A percentile compares a stretch with the other conserved stretches of the same genome.
Conservation (phyloP, 92 coral and sea anemone species). For the Epizoanthus illoricatus region DNA sequence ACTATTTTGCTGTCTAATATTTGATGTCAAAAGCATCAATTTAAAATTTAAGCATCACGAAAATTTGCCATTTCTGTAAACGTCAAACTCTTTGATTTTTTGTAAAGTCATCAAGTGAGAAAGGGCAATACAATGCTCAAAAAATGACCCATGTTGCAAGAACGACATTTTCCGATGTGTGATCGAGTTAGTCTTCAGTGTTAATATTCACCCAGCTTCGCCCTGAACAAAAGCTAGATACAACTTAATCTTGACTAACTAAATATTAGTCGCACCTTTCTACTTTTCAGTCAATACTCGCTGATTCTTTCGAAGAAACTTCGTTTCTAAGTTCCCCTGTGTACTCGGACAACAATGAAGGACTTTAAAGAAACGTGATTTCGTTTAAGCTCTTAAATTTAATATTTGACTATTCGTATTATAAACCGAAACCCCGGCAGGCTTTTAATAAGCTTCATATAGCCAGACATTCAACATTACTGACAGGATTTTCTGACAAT, state of each 20-base stretch:
- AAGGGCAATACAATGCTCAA: too few relatives aligned
- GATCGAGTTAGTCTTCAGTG: too few relatives aligned
- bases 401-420: background rate
- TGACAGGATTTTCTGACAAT: background rate
- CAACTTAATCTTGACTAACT: background rate
- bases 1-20: too few relatives aligned
- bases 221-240: too few relatives aligned
- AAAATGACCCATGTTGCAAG: too few relatives aligned
- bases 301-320: background rate
- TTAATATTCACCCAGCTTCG: too few relatives aligned
- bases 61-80: background rate
- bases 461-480: too few relatives aligned
- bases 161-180: too few relatives aligned
- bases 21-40: background rate
- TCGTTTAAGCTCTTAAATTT: background rate
- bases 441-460: too few relatives aligned
- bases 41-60: background rate
- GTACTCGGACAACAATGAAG: background rate
- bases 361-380: background rate
- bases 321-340: background rate
- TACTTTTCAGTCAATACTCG: background rate
- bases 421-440: background rate
- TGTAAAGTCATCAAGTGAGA: background rate
- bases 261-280: background rate
- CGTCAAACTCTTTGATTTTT: too few relatives aligned